Evolutionary conservation across 2,113 vertebrate genomes (phyloP).

Genomic region (Perca fluviatilis): DNA sequence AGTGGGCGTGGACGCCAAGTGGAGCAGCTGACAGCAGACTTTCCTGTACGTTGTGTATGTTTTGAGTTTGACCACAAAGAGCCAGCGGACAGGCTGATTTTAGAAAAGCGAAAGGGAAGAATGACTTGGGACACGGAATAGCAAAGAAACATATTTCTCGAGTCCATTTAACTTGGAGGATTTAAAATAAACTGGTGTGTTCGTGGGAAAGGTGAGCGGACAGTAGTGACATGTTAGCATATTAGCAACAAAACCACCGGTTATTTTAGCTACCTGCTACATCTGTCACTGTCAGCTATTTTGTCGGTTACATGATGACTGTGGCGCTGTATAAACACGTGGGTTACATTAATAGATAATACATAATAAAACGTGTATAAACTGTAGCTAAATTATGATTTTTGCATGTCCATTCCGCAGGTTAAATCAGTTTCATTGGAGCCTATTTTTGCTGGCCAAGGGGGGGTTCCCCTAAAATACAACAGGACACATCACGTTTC

Average conservation of each 20-base stretch:
- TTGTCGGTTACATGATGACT: not conserved
- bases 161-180: not conserved
- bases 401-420: not conserved
- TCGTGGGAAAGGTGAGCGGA: conserved; percentile 63
- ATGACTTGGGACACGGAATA: conserved; percentile 52
- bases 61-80: conserved; percentile 53
- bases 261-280: not conserved
- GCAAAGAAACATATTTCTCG: not conserved
- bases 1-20: conserved; percentile 40
- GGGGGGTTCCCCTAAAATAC: conserved; percentile 30
- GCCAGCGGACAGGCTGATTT: not conserved
- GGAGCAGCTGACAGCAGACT: conserved; percentile 53
- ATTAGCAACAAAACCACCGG: conserved; percentile 40
- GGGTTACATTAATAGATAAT: not conserved
- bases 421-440: conserved; percentile 10
- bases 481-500: conserved; percentile 45
- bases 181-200: conserved; percentile 10
- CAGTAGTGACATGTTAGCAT: conserved; percentile 46
- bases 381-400: not conserved
- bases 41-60: not conserved
- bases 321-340: not conserved
- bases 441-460: not conserved
- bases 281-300: not conserved
- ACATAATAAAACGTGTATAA: not conserved
- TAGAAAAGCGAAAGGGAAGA: conserved; percentile 27